Conservation (phyloP, 2,113 vertebrate genomes). For the Lagopus muta region DNA sequence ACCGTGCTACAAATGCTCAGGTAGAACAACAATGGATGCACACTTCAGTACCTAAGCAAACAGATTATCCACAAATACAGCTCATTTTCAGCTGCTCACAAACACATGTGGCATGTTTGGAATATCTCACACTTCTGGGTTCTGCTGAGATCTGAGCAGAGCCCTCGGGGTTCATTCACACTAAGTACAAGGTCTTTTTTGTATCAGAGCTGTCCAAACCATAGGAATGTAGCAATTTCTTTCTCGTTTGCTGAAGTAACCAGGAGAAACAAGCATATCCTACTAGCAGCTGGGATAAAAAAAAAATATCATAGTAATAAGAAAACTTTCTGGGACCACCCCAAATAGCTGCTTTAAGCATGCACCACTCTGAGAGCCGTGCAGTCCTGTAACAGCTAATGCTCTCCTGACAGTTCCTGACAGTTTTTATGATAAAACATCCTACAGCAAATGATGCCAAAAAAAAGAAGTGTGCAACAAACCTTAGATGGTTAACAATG, state of each 20-base stretch:
- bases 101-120: not conserved
- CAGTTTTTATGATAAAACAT: not conserved
- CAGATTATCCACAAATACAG: not conserved
- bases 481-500: not conserved
- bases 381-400: not conserved
- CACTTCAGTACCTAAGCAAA: not conserved
- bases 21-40: not conserved
- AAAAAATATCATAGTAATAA: not conserved
- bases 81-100: not conserved
- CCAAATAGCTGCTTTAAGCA: not conserved
- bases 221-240: not conserved
- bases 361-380: not conserved
- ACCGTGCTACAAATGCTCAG: not conserved
- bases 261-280: not conserved
- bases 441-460: not conserved
- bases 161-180: not conserved
- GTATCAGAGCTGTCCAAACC: not conserved
- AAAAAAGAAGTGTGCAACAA: not conserved
- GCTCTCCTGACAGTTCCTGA: not conserved
- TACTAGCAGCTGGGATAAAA: not conserved
- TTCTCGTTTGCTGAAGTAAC: not conserved
- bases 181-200: not conserved
- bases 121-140: not conserved
- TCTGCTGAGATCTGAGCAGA: rapidly evolving
- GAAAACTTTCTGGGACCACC: not conserved